Base-by-base conservation (phyloP, 2,888 invertebrate genomes). In the Brachylomia viminalis region DNA sequence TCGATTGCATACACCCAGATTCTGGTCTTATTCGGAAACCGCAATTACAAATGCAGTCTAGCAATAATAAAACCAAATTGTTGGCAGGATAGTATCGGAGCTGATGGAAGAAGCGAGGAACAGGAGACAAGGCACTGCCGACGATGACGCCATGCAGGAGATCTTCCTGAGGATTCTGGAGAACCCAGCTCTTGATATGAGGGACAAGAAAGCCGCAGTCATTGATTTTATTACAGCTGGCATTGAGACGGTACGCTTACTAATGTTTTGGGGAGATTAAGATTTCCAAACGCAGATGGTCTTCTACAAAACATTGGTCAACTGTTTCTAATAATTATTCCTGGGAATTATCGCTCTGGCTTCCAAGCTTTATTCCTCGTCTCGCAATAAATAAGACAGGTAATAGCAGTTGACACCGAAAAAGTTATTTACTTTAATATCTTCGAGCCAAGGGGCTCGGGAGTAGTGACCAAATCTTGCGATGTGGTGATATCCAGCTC, bases 141-240 rank as follows among this genome's bases (percentile, higher is more conserved):
- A 95, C 17, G 97, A 97, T 83, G 97, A 97, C 78, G 96, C 95
- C 68, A 97, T 98, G 89, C 97, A 97, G 80, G 98, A 98, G 88
- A 97, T 98, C 68, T 98, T 98, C 90, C 97, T 98, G 75, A 98
- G 98, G 76, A 98, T 98, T 78, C 94, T 98, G 65, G 97, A 97
- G 59, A 97, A 98, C 65, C 97, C 97, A 47, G 97, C 97, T 79
- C 95, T 98, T 64, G 98, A 98, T 89, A 97, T 97, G 89, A 96
- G 98, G 69, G 98, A 99, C 91, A 98, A 98, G 93, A 98, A 98
- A 90, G 98, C 98, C 0, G 98, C 98, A 0, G 97, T 98, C 72
- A 98, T 98, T 64, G 98, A 99, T 94, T 98, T 98, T 89, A 98
- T 98, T 87, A 98, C 98, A 13, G 98, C 98, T 54, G 98, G 98